Percentiles rank a stretch among this genome's conserved stretches.
Evolutionary conservation across 2,113 vertebrate genomes (phyloP).

Genomic region (Rhabdomys dilectus): DNA sequence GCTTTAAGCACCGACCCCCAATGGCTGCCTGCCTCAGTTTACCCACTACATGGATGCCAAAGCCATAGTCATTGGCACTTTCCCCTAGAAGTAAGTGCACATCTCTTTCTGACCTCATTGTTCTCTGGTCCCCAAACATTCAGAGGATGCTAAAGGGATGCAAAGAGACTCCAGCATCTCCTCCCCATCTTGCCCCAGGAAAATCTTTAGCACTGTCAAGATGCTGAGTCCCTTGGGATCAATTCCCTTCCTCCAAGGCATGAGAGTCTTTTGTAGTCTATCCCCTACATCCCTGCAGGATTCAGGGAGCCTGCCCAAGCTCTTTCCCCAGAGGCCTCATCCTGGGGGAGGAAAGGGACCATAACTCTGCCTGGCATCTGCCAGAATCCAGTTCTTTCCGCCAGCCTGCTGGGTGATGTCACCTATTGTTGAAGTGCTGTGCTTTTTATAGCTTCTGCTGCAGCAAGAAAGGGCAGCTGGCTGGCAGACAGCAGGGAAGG

Average conservation of each 20-base stretch:
- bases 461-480: conserved; percentile 71
- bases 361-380: conserved; percentile 54
- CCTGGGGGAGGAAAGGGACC: conserved; percentile 48
- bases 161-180: neutral
- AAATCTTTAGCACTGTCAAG: neutral
- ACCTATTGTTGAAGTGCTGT: conserved; percentile 70
- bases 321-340: conserved; percentile 6
- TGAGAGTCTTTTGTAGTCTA: neutral
- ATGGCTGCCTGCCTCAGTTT: too few species aligned
- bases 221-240: neutral
- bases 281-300: neutral
- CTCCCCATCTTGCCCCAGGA: neutral
- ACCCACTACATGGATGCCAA: too few species aligned
- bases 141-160: neutral
- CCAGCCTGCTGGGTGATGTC: conserved; percentile 76
- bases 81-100: neutral
- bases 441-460: conserved; percentile 77
- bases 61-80: too few species aligned
- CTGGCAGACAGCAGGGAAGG: conserved; percentile 63
- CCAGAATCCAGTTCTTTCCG: conserved; percentile 69
- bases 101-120: too few species aligned
- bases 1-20: too few species aligned
- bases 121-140: neutral
- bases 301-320: neutral
- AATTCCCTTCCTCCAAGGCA: neutral